These are phyloP conservation scores for Argynnis bischoffii DNA, from an alignment of 2,888 invertebrate species.

Conservation along the genomic window DNA sequence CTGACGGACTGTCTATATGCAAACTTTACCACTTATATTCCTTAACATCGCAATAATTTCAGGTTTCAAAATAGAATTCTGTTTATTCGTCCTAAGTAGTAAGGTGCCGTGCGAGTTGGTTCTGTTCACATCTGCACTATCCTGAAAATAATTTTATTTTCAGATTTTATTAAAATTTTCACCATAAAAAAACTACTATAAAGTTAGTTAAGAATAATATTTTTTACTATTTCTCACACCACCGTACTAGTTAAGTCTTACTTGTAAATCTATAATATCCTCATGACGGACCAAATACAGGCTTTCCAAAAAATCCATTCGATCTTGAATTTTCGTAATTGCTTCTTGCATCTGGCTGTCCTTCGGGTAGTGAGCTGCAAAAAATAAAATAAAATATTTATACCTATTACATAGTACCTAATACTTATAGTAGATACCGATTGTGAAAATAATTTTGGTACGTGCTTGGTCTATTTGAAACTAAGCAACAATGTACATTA, in stretches of 20 bases:
- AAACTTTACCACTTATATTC: conserved; percentile 41
- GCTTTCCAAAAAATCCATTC: conserved; percentile 31
- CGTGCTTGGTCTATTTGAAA: too few species aligned
- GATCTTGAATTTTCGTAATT: conserved; percentile 88
- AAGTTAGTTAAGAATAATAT: conserved; percentile 8
- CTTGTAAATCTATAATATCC: conserved; percentile 30
- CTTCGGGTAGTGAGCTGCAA: conserved; percentile 81
- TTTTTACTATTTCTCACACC: conserved; percentile 1
- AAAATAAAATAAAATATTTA: conserved; percentile 17
- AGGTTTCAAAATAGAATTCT: conserved; percentile 27
- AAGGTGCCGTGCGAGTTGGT: conserved; percentile 15
- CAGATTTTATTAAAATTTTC: not conserved
- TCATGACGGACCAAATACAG: conserved; percentile 32
- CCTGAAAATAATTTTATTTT: conserved; percentile 31
- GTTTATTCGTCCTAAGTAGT: conserved; percentile 12
- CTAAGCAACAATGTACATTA: too few species aligned
- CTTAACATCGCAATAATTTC: conserved; percentile 40
- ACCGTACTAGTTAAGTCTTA: conserved; percentile 21
- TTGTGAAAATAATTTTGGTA: too few species aligned
- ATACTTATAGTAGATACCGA: not conserved
- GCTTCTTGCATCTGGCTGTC: conserved; percentile 86
- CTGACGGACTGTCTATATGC: too few species aligned
- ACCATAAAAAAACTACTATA: not conserved
- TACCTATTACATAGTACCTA: conserved; percentile 7
- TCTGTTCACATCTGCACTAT: conserved; percentile 19